These are phyloP conservation scores for Poecile atricapillus DNA, from an alignment of 2,113 vertebrate genomes.

Conservation along the genomic window DNA sequence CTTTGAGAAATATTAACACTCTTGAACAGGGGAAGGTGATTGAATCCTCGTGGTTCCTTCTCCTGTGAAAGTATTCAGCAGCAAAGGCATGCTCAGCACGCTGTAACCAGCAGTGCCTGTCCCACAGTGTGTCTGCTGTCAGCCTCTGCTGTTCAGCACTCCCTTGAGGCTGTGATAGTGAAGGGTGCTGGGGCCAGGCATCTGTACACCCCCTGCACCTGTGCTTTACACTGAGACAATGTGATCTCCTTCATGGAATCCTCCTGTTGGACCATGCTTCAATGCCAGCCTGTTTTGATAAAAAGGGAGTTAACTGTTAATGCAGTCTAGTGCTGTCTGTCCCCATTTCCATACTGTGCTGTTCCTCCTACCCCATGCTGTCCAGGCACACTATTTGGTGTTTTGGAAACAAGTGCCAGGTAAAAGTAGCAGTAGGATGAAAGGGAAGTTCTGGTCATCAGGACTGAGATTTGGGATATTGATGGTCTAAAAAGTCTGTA, in stretches of 20 bases:
- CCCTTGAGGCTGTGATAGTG: neutral
- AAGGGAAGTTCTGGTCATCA: neutral
- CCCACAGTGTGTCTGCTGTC: neutral
- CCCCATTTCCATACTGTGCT: accelerated
- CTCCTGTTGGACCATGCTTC: accelerated
- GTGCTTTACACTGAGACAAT: neutral
- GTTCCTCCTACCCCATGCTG: accelerated
- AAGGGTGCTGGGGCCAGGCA: neutral
- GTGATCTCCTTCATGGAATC: neutral
- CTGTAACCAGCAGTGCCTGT: neutral
- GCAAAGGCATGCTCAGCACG: neutral
- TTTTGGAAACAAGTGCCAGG: neutral
- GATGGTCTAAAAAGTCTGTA: neutral
- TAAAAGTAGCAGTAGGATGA: neutral
- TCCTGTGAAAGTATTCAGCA: neutral
- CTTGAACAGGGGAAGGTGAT: accelerated
- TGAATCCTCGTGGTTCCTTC: neutral
- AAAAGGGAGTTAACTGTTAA: neutral
- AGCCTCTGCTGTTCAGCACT: neutral
- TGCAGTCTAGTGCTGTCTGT: neutral
- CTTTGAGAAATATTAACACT: neutral
- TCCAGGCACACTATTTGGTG: neutral
- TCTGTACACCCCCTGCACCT: neutral
- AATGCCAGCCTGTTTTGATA: neutral
- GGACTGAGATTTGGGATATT: neutral